Conservation (phyloP, 1,140 invertebrate genomes). For the Euwallacea similis region DNA sequence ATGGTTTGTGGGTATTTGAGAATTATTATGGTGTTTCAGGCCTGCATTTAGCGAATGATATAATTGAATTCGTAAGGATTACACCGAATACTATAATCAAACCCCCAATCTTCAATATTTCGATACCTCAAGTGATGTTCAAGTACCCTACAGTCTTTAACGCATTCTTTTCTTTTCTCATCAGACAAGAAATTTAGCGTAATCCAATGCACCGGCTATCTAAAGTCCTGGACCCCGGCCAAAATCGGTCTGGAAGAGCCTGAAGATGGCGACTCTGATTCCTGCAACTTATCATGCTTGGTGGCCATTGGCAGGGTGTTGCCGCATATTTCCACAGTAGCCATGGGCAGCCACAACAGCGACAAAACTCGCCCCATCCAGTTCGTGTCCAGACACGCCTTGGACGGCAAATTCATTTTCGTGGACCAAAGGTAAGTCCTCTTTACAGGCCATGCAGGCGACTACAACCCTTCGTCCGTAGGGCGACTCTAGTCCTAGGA, state of each 20-base stretch:
- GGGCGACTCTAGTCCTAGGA: conserved; percentile 83
- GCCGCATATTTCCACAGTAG: conserved; percentile 58
- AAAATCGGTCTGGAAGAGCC: conserved; percentile 71
- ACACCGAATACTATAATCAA: no score
- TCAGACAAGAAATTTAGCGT: conserved; percentile 77
- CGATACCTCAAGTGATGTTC: no score
- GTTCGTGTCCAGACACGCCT: conserved; percentile 85
- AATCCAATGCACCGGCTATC: conserved; percentile 87
- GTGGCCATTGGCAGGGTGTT: conserved; percentile 78
- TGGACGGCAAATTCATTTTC: conserved; percentile 98
- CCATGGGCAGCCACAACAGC: conserved; percentile 49
- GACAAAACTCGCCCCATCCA: conserved; percentile 62
- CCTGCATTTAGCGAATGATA: no score
- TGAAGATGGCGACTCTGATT: conserved; percentile 70
- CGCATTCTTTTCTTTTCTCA: background rate
- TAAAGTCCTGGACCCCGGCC: conserved; percentile 87
- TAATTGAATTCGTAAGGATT: no score
- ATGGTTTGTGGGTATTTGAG: no score
- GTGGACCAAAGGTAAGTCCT: conserved; percentile 73
- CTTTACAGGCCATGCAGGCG: background rate
- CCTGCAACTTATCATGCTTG: conserved; percentile 81
- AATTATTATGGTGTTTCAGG: no score
- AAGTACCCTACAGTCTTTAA: background rate
- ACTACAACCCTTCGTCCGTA: conserved; percentile 50
- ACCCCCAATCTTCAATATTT: no score